Evolutionary conservation across 30 jellyfish, hydroid and myxozoan genomes (phyloP).

Genomic region (Aurelia aurita): DNA sequence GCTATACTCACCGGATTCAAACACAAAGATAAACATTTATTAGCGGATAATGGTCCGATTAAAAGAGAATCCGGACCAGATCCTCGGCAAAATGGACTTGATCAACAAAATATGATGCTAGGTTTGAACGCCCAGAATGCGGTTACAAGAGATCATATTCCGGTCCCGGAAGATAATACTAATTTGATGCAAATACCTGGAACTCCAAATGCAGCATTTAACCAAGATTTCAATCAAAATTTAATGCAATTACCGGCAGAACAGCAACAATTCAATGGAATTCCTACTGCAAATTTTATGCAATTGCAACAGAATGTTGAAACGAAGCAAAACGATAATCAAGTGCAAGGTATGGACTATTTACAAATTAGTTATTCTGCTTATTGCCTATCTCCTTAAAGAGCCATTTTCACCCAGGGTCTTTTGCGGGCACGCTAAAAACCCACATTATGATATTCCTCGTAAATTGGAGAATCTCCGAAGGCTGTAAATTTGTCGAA

Average conservation of each 20-base stretch:
- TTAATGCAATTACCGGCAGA: constrained; percentile 36
- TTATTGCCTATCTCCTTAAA: no score
- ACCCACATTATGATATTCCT: no score
- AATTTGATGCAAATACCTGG: constrained; percentile 58
- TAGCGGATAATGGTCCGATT: constrained; percentile 46
- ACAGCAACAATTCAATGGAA: constrained; percentile 28
- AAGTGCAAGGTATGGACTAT: neutral
- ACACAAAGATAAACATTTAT: constrained; percentile 55
- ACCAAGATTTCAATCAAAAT: constrained; percentile 21
- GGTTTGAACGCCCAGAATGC: constrained; percentile 2
- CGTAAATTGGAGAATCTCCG: no score
- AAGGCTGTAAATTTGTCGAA: no score
- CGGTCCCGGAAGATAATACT: constrained; percentile 43
- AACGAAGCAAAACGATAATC: neutral
- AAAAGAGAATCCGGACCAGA: constrained; percentile 72
- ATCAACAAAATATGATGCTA: constrained; percentile 33
- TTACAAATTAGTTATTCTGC: no score
- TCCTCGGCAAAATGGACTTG: constrained; percentile 40
- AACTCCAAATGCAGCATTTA: neutral
- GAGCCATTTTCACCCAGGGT: no score
- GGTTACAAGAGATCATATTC: constrained; percentile 46
- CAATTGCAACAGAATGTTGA: constrained; percentile 5
- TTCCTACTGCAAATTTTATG: constrained; percentile 49
- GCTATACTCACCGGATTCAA: constrained; percentile 66
- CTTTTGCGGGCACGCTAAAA: no score